These are phyloP conservation scores for Pherbina coryleti DNA, from an alignment of 2,888 invertebrate genomes.

Conservation along the genomic window DNA sequence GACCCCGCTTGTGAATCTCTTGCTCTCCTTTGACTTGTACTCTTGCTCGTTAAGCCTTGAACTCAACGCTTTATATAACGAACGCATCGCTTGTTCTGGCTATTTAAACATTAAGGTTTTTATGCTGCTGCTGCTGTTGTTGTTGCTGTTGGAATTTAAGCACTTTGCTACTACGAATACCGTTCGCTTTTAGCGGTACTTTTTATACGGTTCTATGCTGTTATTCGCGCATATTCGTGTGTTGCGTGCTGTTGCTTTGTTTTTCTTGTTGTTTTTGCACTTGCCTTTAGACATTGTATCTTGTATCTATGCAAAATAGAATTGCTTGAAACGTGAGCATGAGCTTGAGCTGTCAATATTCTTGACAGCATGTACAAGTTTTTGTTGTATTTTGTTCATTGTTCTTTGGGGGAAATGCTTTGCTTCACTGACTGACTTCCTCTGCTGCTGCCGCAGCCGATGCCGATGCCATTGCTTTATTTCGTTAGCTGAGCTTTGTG, in stretches of 20 bases:
- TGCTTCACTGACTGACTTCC: too few relatives aligned
- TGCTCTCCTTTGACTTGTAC: background rate
- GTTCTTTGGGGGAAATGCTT: too few relatives aligned
- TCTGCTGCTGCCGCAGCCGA: too few relatives aligned
- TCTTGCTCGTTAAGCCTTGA: constrained; percentile 37
- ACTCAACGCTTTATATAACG: constrained; percentile 32
- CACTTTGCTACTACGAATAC: constrained; percentile 42
- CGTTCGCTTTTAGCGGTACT: constrained; percentile 42
- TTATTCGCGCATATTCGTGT: background rate
- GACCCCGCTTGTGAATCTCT: background rate
- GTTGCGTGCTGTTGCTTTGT: background rate
- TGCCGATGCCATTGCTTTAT: too few relatives aligned
- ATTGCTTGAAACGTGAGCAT: constrained; percentile 16
- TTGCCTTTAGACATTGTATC: background rate
- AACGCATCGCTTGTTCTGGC: constrained; percentile 36
- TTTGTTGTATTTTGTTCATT: background rate
- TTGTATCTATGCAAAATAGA: constrained; percentile 37
- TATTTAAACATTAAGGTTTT: constrained; percentile 5
- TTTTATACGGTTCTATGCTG: constrained; percentile 10
- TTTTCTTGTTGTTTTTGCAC: background rate
- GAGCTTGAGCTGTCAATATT: background rate
- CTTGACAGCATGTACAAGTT: background rate
- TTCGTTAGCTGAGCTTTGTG: too few relatives aligned
- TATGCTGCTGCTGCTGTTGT: constrained; percentile 2
- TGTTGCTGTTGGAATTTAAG: background rate